Conservation (phyloP, 2,888 invertebrate species). For the Acronicta aceris region DNA sequence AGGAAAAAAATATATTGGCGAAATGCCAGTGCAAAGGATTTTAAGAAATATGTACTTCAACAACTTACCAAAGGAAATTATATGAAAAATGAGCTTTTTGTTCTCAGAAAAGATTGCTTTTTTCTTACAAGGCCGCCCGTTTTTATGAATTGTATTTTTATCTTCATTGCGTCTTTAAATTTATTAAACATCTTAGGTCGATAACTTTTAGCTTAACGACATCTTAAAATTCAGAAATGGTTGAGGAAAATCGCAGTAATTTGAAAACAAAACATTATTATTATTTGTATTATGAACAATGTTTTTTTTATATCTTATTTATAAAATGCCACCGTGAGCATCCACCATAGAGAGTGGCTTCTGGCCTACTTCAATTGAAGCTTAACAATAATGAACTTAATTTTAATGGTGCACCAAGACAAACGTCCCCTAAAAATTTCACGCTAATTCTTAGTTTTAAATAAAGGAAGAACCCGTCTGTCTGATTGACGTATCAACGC, state of each 20-base stretch:
- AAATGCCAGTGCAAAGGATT: conserved; percentile 34
- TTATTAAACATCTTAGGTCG: conserved; percentile 1
- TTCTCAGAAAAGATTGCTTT: conserved; percentile 36
- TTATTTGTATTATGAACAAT: background rate
- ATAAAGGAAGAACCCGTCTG: too few species aligned
- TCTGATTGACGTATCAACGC: too few species aligned
- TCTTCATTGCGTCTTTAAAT: background rate
- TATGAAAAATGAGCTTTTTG: conserved; percentile 30
- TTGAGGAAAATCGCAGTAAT: background rate
- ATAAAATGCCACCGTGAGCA: too few species aligned
- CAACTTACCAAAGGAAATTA: conserved; percentile 25
- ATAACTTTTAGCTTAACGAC: background rate
- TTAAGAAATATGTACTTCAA: conserved; percentile 36
- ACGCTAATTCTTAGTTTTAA: too few species aligned
- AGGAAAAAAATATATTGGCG: conserved; percentile 30
- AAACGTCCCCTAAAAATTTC: background rate
- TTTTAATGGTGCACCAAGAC: too few species aligned
- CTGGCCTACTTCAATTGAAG: too few species aligned
- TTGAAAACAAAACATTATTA: background rate
- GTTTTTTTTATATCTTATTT: too few species aligned
- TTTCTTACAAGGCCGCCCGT: conserved; percentile 2
- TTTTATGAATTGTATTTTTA: conserved; percentile 10
- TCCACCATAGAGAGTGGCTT: too few species aligned
- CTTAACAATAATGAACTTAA: too few species aligned
- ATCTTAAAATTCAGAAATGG: background rate